Conservation (phyloP, 2,888 invertebrate species). For the Conus canariensis region DNA sequence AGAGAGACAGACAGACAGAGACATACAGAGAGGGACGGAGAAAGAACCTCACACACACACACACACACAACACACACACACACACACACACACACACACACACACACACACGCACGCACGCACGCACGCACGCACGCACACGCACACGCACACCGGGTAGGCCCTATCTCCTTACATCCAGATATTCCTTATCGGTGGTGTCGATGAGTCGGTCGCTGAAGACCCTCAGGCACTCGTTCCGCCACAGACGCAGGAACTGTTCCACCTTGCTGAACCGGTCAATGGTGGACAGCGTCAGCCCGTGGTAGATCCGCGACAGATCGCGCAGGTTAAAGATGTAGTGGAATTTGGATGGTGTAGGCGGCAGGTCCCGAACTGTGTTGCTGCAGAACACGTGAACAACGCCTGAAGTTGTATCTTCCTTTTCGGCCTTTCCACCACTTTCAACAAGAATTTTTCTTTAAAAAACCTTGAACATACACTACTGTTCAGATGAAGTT, state of each 20-base stretch:
- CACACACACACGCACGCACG: conserved; percentile 14
- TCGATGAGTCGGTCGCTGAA: conserved; percentile 92
- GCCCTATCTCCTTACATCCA: conserved; percentile 63
- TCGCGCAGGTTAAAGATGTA: conserved; percentile 96
- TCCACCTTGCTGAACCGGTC: conserved; percentile 85
- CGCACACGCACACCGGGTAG: background rate
- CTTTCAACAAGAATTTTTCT: background rate
- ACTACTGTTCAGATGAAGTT: too few relatives aligned
- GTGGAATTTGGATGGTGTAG: conserved; percentile 95
- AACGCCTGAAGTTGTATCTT: too few relatives aligned
- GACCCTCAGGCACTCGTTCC: conserved; percentile 92
- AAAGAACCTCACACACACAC: too few relatives aligned
- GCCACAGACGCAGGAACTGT: conserved; percentile 92
- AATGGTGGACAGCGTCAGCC: conserved; percentile 88
- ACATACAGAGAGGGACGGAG: too few relatives aligned
- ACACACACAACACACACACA: too few relatives aligned
- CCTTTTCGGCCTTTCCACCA: background rate
- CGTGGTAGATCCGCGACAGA: conserved; percentile 90
- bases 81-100: background rate
- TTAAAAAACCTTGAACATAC: too few relatives aligned
- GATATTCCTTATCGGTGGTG: conserved; percentile 79
- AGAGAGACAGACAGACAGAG: too few relatives aligned
- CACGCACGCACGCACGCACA: background rate
- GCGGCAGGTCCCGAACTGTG: conserved; percentile 88
- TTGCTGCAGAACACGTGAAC: conserved; percentile 65